phyloP scores from a whole-genome alignment of 2,888 invertebrate species.

The Panzeria rudis region DNA sequence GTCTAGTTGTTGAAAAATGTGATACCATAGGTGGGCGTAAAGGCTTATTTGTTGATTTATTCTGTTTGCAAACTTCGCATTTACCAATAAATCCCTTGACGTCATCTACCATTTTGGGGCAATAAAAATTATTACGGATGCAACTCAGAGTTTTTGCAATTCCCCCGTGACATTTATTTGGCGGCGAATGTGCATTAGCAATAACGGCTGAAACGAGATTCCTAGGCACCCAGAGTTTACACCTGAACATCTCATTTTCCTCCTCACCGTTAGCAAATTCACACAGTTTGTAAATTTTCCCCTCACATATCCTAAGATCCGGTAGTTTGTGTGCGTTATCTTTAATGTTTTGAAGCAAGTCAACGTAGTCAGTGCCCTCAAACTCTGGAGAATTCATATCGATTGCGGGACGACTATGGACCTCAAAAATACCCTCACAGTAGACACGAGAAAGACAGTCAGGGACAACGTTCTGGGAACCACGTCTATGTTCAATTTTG shows the following conservation, averaged over 20 bases:
- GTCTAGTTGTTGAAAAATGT: not conserved
- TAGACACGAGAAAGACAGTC: conserved; percentile 46
- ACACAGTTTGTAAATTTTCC: too few species aligned
- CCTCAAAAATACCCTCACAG: not conserved
- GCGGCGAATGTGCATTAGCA: not conserved
- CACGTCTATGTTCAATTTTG: conserved; percentile 34
- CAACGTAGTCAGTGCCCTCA: too few species aligned
- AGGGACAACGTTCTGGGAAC: conserved; percentile 39
- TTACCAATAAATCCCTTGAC: not conserved
- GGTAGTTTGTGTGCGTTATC: too few species aligned
- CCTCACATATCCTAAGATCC: too few species aligned
- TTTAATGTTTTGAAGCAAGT: too few species aligned
- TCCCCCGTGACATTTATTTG: conserved; percentile 2
- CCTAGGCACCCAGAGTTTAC: not conserved
- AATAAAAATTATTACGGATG: not conserved
- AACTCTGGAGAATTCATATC: too few species aligned
- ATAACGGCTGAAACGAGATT: not conserved
- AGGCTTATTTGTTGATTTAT: not conserved
- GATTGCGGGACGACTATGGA: too few species aligned
- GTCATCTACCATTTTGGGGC: not conserved
- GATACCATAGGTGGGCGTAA: not conserved
- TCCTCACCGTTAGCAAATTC: too few species aligned
- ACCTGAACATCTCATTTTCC: too few species aligned
- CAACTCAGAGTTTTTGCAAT: not conserved
- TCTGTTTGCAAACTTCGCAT: not conserved